These are phyloP conservation scores for Pristionchus fissidentatus DNA, from an alignment of 2,888 invertebrate species.

Conservation along the genomic window DNA sequence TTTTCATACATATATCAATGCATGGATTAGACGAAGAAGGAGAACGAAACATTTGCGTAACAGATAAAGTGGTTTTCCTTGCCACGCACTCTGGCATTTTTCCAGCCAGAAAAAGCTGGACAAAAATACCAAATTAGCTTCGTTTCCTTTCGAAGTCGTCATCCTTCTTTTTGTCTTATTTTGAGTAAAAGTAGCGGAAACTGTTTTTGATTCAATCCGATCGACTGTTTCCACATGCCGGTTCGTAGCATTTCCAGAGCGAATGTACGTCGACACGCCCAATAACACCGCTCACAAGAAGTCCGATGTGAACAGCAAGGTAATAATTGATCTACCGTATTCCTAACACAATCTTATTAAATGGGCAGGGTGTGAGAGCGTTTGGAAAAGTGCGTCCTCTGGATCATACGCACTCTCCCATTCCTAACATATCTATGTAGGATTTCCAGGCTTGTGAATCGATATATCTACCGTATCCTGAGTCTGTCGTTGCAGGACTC, in stretches of 20 bases:
- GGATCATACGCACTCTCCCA: no score
- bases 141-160: neutral
- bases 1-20: no score
- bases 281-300: slow-evolving; percentile 73
- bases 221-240: neutral
- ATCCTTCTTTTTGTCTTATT: neutral
- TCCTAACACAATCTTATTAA: no score
- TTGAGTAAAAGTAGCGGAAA: neutral
- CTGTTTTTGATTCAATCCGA: neutral
- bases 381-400: no score
- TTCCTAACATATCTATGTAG: no score
- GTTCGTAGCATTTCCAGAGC: slow-evolving; percentile 15
- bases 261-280: slow-evolving; percentile 54
- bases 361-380: no score
- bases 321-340: neutral
- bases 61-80: no score
- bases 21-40: no score
- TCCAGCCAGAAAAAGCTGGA: neutral
- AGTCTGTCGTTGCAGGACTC: slow-evolving; percentile 52
- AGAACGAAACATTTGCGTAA: no score
- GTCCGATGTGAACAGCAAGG: slow-evolving; percentile 73
- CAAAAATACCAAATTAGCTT: neutral
- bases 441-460: no score
- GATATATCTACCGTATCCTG: neutral
- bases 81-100: neutral